Evolutionary conservation across 1,140 invertebrate species (phyloP).

Genomic region (Drosophila bocki): DNA sequence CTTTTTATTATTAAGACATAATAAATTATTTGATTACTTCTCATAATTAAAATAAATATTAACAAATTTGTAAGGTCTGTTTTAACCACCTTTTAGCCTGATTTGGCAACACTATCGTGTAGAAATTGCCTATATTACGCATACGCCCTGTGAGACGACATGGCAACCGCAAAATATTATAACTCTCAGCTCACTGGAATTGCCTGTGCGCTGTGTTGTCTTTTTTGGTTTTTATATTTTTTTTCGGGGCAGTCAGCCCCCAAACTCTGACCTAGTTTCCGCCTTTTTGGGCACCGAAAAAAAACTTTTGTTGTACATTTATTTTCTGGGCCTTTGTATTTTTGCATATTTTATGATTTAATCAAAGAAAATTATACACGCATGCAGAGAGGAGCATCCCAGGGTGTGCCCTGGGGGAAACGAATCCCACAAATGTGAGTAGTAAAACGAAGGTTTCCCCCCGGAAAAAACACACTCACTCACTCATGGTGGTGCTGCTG

Average conservation of each 20-base stretch:
- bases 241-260: conserved; percentile 39
- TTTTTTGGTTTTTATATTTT: conserved; percentile 7
- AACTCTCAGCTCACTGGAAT: conserved; percentile 30
- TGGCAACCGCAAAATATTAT: conserved; percentile 31
- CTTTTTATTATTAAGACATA: neutral
- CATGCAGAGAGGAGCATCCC: conserved; percentile 51
- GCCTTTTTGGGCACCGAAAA: conserved; percentile 72
- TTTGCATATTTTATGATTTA: conserved; percentile 83
- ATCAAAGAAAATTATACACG: conserved; percentile 80
- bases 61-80: neutral
- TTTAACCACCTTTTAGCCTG: neutral
- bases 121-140: conserved; percentile 42
- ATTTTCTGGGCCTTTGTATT: conserved; percentile 42
- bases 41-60: neutral
- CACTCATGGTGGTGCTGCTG: conserved; percentile 8
- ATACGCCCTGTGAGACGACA: conserved; percentile 60
- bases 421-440: conserved; percentile 29
- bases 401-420: conserved; percentile 57
- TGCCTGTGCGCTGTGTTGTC: conserved; percentile 12
- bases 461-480: conserved; percentile 7
- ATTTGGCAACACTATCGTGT: neutral
- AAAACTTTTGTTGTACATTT: conserved; percentile 55
- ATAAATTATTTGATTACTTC: neutral
- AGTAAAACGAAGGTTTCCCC: conserved; percentile 22
- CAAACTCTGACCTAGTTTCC: conserved; percentile 79